These are phyloP conservation scores for Dryoscopus gambensis DNA, from an alignment of 2,113 vertebrate species.

Conservation along the genomic window DNA sequence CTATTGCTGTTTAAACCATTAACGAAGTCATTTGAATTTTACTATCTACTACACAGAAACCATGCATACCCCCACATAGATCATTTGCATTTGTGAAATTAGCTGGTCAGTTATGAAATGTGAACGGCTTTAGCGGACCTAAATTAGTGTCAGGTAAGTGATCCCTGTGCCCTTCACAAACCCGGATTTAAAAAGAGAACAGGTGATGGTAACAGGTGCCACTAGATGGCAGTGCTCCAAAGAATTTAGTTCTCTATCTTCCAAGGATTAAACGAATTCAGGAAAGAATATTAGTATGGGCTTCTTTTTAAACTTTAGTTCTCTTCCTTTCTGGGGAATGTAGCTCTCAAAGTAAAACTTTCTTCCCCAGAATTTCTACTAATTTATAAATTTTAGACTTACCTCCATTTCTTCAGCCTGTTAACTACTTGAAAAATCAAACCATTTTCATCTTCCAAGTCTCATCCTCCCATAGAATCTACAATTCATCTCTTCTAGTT, in stretches of 20 bases:
- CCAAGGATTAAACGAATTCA: not conserved
- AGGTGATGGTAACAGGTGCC: not conserved
- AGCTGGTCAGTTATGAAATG: not conserved
- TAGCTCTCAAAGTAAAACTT: not conserved
- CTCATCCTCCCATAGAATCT: not conserved
- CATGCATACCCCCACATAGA: not conserved
- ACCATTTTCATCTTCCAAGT: not conserved
- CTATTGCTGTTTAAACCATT: not conserved
- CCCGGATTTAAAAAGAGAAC: not conserved
- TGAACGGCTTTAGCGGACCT: not conserved
- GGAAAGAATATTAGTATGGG: not conserved
- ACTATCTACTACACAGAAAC: not conserved
- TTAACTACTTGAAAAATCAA: not conserved
- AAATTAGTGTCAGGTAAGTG: not conserved
- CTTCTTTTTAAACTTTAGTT: not conserved
- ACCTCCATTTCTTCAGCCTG: not conserved
- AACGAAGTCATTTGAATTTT: not conserved
- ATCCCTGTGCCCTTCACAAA: not conserved
- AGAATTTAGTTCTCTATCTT: not conserved
- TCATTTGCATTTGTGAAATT: not conserved
- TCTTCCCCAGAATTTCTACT: not conserved
- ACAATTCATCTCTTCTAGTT: not conserved
- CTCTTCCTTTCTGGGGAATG: not conserved
- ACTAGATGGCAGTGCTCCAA: constrained; percentile 56
- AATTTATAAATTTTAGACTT: not conserved